phyloP scores from a whole-genome alignment of 1,140 invertebrate species.

The Apis mellifera region DNA sequence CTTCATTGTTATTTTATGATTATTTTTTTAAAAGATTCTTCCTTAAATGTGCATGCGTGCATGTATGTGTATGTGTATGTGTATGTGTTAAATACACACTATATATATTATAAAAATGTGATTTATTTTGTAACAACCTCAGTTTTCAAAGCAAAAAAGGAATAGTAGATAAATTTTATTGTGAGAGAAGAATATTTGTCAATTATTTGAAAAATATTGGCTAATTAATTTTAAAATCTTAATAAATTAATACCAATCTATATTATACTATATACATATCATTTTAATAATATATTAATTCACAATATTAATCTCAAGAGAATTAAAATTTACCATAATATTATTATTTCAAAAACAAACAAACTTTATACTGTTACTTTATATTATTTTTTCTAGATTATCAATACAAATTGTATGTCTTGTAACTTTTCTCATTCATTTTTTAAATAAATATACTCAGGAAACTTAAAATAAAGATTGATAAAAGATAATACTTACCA shows the following conservation, averaged over 20 bases:
- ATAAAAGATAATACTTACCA: conserved; percentile 84
- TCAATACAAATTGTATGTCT: not conserved
- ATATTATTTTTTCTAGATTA: not conserved
- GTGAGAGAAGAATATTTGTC: too few species aligned
- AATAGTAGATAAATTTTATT: too few species aligned
- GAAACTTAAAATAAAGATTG: too few species aligned
- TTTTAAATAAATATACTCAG: not conserved
- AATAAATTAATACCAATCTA: not conserved
- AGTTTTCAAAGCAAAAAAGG: too few species aligned
- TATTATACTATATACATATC: not conserved
- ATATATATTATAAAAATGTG: too few species aligned
- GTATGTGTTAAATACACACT: too few species aligned
- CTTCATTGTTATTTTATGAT: not conserved
- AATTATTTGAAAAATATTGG: not conserved
- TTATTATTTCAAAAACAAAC: not conserved
- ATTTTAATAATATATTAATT: not conserved
- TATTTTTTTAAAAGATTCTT: not conserved
- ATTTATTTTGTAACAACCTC: too few species aligned
- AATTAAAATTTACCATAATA: not conserved
- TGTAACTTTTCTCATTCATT: not conserved
- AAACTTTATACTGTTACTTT: not conserved
- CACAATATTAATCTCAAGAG: not conserved
- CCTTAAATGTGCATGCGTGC: too few species aligned
- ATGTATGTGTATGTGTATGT: too few species aligned
- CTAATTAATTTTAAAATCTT: not conserved